Evolutionary conservation across 1,140 invertebrate genomes (phyloP), one percentile per base, ranked within the genome.

Genomic region (roundworm (Caenorhabditis elegans)): DNA sequence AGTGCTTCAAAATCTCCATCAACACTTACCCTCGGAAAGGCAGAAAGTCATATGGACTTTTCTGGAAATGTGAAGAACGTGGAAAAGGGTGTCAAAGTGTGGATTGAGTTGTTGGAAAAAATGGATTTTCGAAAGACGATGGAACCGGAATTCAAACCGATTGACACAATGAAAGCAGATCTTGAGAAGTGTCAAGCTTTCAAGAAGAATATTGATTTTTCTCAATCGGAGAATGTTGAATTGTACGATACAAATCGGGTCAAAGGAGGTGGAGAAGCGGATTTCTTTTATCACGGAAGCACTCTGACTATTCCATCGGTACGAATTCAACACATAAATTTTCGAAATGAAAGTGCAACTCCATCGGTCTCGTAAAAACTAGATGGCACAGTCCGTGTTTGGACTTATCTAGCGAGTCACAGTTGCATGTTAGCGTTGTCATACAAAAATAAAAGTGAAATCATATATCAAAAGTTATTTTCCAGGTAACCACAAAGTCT

Each of bases 281-380:
- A 70, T 11, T 39, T 70, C 13, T 70, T 70, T n/a, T 70, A 39
- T 70, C 60, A 70, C n/a, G 60, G 34, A 22, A 70, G 60, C 13
- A 19, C 39, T 8, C 8, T 70, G 1, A 39, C 11, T n/a, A 17
- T 39, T 1, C 19, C 60, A 0, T 4, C 60, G n/a, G 60, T 70
- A 17, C 2, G 55, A 5, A 3, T 5, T 8, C 15, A 15, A n/a
- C n/a, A n/a, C n/a, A n/a, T n/a, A n/a, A n/a, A n/a, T n/a, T n/a
- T n/a, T n/a, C n/a, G n/a, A n/a, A n/a, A n/a, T n/a, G n/a, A n/a
- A n/a, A n/a, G n/a, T n/a, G n/a, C 6, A 43, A 43, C 39, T 43
- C 6, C 39, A 8, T 43, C 15, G 39, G 5, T 15, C 6, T 43
- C 5, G 15, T 15, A 8, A 8, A 43, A 43, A 8, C 5, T 43